Evolutionary conservation across 1,140 invertebrate species (phyloP).

Genomic region (Drosophila kurseongensis): DNA sequence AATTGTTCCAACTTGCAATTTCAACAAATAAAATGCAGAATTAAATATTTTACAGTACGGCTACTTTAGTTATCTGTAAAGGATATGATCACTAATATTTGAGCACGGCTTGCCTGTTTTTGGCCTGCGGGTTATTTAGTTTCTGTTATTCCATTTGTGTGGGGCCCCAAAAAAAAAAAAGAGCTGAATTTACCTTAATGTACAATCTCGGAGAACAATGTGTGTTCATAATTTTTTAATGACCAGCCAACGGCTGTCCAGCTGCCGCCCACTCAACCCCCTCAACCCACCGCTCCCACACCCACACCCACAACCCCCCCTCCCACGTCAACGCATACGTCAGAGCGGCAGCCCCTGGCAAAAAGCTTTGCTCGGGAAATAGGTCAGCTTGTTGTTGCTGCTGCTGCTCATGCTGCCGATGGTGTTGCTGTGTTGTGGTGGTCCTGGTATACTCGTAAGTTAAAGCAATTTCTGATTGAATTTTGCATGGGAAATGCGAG

Average conservation of each 20-base stretch:
- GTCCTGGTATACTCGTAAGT: slow-evolving; percentile 22
- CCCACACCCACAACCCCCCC: background rate
- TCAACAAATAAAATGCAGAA: background rate
- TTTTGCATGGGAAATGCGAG: slow-evolving; percentile 76
- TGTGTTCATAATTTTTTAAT: slow-evolving; percentile 79
- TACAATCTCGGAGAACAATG: slow-evolving; percentile 57
- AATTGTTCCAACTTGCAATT: background rate
- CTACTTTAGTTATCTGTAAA: background rate
- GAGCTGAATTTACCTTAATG: slow-evolving; percentile 49
- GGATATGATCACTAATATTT: slow-evolving; percentile 32
- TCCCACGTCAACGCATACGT: slow-evolving; percentile 60
- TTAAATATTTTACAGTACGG: background rate
- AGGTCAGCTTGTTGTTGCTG: slow-evolving; percentile 59
- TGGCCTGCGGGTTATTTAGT: slow-evolving; percentile 30
- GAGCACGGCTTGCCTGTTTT: slow-evolving; percentile 2
- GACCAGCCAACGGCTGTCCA: slow-evolving; percentile 53
- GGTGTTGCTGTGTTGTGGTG: slow-evolving; percentile 45
- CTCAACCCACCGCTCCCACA: background rate
- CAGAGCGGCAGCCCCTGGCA: slow-evolving; percentile 70
- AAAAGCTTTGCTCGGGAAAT: slow-evolving; percentile 78
- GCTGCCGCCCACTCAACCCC: background rate
- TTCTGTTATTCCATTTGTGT: slow-evolving; percentile 40
- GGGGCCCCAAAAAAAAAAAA: slow-evolving; percentile 20
- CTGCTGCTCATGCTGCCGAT: slow-evolving; percentile 32
- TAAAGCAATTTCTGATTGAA: slow-evolving; percentile 68